Evolutionary conservation across 1,140 invertebrate genomes (phyloP).

Genomic region (Hesperophylax magnus): DNA sequence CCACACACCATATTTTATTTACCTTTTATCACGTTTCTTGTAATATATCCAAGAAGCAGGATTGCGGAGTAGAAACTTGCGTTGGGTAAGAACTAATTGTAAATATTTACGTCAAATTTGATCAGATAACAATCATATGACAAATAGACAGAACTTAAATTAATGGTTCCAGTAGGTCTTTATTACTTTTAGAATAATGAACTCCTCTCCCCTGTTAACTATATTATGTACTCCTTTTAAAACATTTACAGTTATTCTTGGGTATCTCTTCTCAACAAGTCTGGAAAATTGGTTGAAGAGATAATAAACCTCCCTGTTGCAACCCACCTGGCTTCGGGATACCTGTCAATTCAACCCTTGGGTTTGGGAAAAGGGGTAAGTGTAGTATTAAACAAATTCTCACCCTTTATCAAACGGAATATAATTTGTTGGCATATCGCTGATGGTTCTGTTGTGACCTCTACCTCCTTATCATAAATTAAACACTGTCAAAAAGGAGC

Average conservation of each 20-base stretch:
- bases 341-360: conserved; percentile 89
- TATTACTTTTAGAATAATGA: not conserved
- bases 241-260: conserved; percentile 79
- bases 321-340: conserved; percentile 86
- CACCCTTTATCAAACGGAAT: too few relatives aligned
- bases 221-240: not conserved
- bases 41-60: conserved; percentile 86
- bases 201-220: too few relatives aligned
- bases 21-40: conserved; percentile 92
- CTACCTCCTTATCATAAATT: too few relatives aligned
- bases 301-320: conserved; percentile 87
- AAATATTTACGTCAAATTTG: not conserved
- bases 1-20: conserved; percentile 88
- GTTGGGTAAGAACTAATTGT: conserved; percentile 76
- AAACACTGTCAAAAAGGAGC: too few relatives aligned
- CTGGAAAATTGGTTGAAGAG: conserved; percentile 86
- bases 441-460: too few relatives aligned
- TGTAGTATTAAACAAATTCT: conserved; percentile 37
- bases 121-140: too few relatives aligned
- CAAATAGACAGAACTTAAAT: too few relatives aligned
- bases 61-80: conserved; percentile 84
- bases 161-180: not conserved
- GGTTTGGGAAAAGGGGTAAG: conserved; percentile 92
- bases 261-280: conserved; percentile 83
- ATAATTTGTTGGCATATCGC: too few relatives aligned